Evolutionary conservation across 23 tunicate genomes (phyloP).

Genomic region (Styela clava): DNA sequence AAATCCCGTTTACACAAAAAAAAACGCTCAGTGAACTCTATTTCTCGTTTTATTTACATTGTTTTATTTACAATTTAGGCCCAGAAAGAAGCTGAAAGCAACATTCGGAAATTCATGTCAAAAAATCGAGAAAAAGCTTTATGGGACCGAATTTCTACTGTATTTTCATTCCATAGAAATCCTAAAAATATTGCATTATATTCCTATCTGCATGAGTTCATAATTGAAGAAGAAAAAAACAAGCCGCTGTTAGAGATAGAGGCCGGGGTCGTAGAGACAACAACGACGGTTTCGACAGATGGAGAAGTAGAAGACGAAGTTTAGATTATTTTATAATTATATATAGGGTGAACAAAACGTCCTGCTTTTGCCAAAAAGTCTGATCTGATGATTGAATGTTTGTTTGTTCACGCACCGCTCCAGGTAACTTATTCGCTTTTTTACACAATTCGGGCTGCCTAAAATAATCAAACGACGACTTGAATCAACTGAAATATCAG

Average conservation of each 20-base stretch:
- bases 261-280: neutral
- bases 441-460: no score
- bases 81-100: slow-evolving; percentile 58
- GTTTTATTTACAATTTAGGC: slow-evolving; percentile 68
- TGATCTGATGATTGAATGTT: no score
- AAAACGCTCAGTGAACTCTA: no score
- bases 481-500: no score
- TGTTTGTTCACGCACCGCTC: no score
- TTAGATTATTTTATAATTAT: no score
- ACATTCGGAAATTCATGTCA: slow-evolving; percentile 57
- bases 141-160: slow-evolving; percentile 84
- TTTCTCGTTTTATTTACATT: no score
- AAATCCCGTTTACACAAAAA: no score
- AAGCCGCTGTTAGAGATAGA: neutral
- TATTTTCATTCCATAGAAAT: slow-evolving; percentile 66
- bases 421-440: no score
- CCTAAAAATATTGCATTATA: slow-evolving; percentile 42
- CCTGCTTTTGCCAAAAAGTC: no score
- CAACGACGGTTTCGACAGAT: neutral
- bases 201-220: slow-evolving; percentile 64
- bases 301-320: neutral
- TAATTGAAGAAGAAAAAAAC: slow-evolving; percentile 35
- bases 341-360: no score
- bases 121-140: slow-evolving; percentile 40
- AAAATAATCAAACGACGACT: no score